A percentile compares a stretch with the other conserved stretches of the same genome.
Evolutionary conservation across 23 tunicate genomes (phyloP).

Genomic region (Halocynthia roretzi): DNA sequence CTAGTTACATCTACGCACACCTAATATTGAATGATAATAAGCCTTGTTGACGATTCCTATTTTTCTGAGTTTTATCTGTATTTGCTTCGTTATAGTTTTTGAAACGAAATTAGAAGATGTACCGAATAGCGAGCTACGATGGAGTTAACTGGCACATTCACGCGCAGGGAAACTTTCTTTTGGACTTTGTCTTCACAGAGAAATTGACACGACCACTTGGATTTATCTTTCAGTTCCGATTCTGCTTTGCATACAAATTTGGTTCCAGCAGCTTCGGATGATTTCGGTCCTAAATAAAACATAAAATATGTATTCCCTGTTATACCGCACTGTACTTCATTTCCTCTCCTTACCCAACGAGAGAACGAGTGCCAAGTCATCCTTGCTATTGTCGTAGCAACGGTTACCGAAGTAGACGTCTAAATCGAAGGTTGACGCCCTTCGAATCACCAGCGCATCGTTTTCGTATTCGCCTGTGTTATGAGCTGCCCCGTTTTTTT

Average conservation of each 20-base stretch:
- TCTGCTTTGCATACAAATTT: slow-evolving; percentile 15
- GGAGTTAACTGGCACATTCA: slow-evolving; percentile 63
- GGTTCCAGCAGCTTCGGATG: slow-evolving; percentile 30
- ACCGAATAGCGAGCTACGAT: slow-evolving; percentile 66
- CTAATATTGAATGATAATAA: not conserved
- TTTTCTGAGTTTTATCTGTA: too few species aligned
- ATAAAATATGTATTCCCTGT: not conserved
- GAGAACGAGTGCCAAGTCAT: slow-evolving; percentile 41
- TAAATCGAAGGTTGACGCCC: slow-evolving; percentile 39
- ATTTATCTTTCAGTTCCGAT: slow-evolving; percentile 19
- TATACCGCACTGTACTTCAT: too few species aligned
- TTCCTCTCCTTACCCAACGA: slow-evolving; percentile 33
- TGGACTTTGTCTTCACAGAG: slow-evolving; percentile 10
- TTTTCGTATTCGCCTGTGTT: slow-evolving; percentile 51
- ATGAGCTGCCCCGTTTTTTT: slow-evolving; percentile 27
- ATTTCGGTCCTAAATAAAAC: slow-evolving; percentile 3
- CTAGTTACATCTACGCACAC: slow-evolving; percentile 38
- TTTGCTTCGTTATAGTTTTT: too few species aligned
- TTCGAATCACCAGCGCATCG: slow-evolving; percentile 47
- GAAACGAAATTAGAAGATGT: not conserved
- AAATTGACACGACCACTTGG: slow-evolving; percentile 49
- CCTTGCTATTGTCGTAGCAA: slow-evolving; percentile 23
- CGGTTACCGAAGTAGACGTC: slow-evolving; percentile 59
- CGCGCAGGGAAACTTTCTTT: slow-evolving; percentile 42
- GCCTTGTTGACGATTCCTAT: too few species aligned